Evolutionary conservation across 2,113 vertebrate species (phyloP), one percentile per base, ranked within the genome.

Genomic region (Tympanuchus pallidicinctus): DNA sequence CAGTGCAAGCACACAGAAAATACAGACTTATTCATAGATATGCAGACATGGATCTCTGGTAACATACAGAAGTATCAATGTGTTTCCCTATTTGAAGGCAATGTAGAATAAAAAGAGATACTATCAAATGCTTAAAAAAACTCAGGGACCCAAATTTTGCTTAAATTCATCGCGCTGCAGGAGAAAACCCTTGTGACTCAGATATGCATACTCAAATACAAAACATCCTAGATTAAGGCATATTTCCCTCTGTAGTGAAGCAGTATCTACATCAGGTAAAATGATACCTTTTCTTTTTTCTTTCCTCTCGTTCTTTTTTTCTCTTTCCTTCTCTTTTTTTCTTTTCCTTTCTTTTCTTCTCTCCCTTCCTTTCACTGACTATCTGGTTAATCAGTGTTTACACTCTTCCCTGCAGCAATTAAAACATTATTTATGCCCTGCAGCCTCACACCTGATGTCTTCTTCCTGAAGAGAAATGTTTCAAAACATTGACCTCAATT

Each of bases 1-100:
- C 20, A 6, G 73, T 63, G 42, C 13, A 21, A 8, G 54, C 16
- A 50, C n/a, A 57, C 14, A 47, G 24, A 63, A 48, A 64, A 77
- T 11, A 80, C 1, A 80, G 47, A 52, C 16, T 45, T 16, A n/a
- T 17, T 27, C 1, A 13, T 0, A 45, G 38, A 38, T 17, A 42
- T 72, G 57, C 1, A 66, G 8, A 57, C 4, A 6, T 19, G 40
- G 2, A 72, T 52, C 38, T 73, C 30, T 30, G 40, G 32, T 21
- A 32, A 42, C 5, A 70, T 0, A 38, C 0, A 60, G 17, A 1
- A 59, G 50, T 1, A 7, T 3, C 69, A 59, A 28, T 13, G 19
- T 20, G 60, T 27, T 14, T 38, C 11, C 20, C 75, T 50, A 15
- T 21, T 28, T 54, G 12, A 54, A 54, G 30, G 54, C 11, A 34